Base-by-base conservation (phyloP, 2,888 invertebrate genomes). In the Drosophila affinis region DNA sequence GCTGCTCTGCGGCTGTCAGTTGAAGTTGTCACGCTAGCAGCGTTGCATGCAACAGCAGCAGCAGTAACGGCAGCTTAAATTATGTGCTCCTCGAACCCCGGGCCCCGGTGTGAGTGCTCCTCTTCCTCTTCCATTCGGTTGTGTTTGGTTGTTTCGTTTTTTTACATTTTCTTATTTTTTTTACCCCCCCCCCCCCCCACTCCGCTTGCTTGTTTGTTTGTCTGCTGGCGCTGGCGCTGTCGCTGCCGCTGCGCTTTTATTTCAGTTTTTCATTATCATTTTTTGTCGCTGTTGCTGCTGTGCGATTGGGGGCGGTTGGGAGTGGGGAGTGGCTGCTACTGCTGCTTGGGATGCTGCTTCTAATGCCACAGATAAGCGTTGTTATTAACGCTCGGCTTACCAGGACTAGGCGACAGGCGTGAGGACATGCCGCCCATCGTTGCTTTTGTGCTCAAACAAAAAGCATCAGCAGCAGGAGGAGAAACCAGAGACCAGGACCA, bases 361-460 rank as follows among this genome's bases (percentile, higher is more conserved):
- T 84, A 81, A 87, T 87, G 87, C 83, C 80, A 76, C 82, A 85
- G 89, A 90, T 90, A 89, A 90, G 88, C 88, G 81, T 78, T 85
- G 83, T 90, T 88, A 89, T 89, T 89, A 90, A 86, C 88, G 88
- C 87, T 89, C 73, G 80, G 86, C 87, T 83, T 83, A 83, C 79
- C 88, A 86, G 79, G 72, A 74, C 70, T 65, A 68, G 69, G 77
- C 64, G 71, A 69, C 81, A 77, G 73, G 79, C 76, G 65, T 72
- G 73, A 72, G 72, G 65, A 72, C 72, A 72, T 72, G 65, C 39
- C 54, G 24, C 70, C 77, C 57, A 68, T 65, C 70, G 54, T 65
- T 60, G 76, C 80, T 67, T 76, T 81, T 81, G 81, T 81, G 70
- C 76, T 72, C 59, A 27, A 57, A 47, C 61, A 39, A 39, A 39